Conservation (phyloP, 2,888 invertebrate genomes). For the Myopa tessellatipennis region DNA sequence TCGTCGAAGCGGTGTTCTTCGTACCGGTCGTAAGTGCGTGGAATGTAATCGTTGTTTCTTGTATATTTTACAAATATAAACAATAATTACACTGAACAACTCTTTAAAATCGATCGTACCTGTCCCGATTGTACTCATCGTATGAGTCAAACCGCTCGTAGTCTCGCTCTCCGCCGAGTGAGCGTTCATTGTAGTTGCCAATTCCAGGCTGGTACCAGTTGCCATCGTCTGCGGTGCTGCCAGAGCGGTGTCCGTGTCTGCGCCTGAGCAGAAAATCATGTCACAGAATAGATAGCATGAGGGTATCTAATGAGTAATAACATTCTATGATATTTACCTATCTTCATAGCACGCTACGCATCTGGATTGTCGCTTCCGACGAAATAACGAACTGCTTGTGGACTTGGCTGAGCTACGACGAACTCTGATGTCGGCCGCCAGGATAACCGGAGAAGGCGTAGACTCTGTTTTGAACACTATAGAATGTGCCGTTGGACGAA, state of each 20-base stretch:
- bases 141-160: constrained; percentile 55
- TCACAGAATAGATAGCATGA: constrained; percentile 30
- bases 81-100: no score
- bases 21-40: constrained; percentile 60
- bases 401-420: not conserved
- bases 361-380: constrained; percentile 62
- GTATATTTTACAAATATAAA: no score
- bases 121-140: constrained; percentile 45
- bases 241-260: constrained; percentile 53
- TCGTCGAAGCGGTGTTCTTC: constrained; percentile 51
- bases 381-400: constrained; percentile 53
- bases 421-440: constrained; percentile 18
- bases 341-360: constrained; percentile 67
- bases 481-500: not conserved
- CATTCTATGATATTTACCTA: constrained; percentile 50
- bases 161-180: constrained; percentile 44
- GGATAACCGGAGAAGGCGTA: constrained; percentile 32
- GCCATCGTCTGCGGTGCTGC: constrained; percentile 59
- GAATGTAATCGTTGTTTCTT: constrained; percentile 49
- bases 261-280: not conserved
- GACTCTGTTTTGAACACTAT: not conserved
- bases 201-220: constrained; percentile 60
- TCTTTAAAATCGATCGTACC: constrained; percentile 38
- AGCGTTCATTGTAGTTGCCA: constrained; percentile 55
- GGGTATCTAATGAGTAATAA: constrained; percentile 41